phyloP scores from a whole-genome alignment of 2,888 invertebrate genomes.

The Melolontha melolontha region DNA sequence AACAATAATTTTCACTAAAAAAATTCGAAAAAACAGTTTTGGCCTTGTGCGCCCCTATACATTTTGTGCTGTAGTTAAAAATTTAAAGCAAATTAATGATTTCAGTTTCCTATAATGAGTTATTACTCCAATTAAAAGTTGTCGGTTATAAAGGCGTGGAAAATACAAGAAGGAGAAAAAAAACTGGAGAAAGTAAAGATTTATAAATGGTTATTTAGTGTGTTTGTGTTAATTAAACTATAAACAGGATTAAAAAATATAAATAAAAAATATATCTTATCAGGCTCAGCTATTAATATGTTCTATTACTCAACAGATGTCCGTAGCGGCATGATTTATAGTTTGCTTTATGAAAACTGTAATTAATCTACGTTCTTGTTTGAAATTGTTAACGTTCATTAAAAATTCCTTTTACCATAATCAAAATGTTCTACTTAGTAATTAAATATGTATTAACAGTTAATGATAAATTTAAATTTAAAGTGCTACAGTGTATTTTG shows the following conservation, averaged over 20 bases:
- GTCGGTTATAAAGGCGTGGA: not conserved
- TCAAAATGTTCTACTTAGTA: no score
- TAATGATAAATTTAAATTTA: no score
- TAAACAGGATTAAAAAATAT: no score
- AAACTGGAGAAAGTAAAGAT: not conserved
- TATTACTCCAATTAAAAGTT: conserved; percentile 17
- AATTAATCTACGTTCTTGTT: not conserved
- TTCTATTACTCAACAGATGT: not conserved
- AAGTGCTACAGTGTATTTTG: no score
- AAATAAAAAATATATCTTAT: not conserved
- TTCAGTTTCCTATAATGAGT: conserved; percentile 8
- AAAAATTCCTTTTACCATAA: not conserved
- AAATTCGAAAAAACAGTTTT: no score
- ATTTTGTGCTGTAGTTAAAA: no score
- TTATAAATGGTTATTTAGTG: no score
- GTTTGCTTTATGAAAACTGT: not conserved
- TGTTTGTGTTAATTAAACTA: not conserved
- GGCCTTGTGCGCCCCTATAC: no score
- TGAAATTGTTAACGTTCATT: not conserved
- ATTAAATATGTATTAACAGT: no score
- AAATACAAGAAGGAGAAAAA: not conserved
- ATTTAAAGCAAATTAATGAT: conserved; percentile 15
- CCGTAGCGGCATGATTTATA: not conserved
- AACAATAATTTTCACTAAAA: no score
- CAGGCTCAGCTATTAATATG: not conserved